A percentile compares a stretch with the other conserved stretches of the same genome.
phyloP scores from a whole-genome alignment of 1,140 invertebrate genomes.

The Leptinotarsa lineolata region DNA sequence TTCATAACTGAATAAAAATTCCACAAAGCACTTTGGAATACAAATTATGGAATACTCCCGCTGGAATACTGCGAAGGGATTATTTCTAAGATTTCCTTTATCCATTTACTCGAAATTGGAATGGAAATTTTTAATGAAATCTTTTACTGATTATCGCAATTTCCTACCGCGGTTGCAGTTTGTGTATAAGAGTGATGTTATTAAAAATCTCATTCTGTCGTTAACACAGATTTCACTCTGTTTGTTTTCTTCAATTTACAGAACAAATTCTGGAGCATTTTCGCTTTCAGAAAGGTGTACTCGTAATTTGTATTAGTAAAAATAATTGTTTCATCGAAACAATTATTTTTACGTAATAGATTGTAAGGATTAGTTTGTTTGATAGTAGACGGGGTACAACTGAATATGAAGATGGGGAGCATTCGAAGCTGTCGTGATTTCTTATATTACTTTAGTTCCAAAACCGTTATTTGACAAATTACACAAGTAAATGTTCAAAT shows the following conservation, averaged over 20 bases:
- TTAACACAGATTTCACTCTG: background rate
- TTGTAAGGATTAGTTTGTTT: no score
- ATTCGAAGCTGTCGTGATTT: no score
- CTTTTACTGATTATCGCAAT: slow-evolving; percentile 3
- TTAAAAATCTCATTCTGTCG: slow-evolving; percentile 3
- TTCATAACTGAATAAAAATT: background rate
- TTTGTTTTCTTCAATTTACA: background rate
- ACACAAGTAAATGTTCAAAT: no score
- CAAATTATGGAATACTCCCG: background rate
- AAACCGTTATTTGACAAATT: no score
- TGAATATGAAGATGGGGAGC: no score
- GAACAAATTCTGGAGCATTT: no score
- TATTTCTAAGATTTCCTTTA: slow-evolving; percentile 9
- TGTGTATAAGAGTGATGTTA: background rate
- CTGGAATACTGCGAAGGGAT: background rate
- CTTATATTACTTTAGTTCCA: no score
- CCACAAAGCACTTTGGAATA: background rate
- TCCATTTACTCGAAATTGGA: background rate
- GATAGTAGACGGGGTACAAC: no score
- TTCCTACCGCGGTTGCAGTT: slow-evolving; percentile 1
- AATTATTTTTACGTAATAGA: no score
- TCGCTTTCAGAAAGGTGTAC: no score
- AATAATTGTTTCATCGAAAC: no score
- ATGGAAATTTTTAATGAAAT: slow-evolving; percentile 9
- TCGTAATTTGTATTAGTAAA: no score